Percentiles rank a stretch among this genome's conserved stretches.
phyloP scores from a whole-genome alignment of 2,888 invertebrate genomes.

The Pseudanteris insignis region DNA sequence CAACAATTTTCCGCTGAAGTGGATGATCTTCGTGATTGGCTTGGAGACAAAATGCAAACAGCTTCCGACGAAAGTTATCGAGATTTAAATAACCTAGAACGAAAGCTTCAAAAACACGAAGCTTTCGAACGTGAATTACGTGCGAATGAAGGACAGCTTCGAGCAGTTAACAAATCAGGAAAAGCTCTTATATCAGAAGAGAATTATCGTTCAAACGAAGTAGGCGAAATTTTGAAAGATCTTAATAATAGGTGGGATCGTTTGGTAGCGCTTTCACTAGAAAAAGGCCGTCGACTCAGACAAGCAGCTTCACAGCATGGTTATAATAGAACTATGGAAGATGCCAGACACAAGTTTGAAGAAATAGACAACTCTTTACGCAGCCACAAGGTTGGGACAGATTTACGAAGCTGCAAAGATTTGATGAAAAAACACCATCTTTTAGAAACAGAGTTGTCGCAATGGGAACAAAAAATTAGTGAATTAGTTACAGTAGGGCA shows the following conservation, averaged over 20 bases:
- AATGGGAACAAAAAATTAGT: slow-evolving; percentile 84
- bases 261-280: slow-evolving; percentile 74
- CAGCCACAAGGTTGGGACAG: slow-evolving; percentile 85
- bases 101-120: slow-evolving; percentile 95
- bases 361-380: slow-evolving; percentile 83
- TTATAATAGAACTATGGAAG: slow-evolving; percentile 83
- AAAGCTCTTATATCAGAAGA: slow-evolving; percentile 77
- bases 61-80: slow-evolving; percentile 93
- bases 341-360: slow-evolving; percentile 85
- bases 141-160: slow-evolving; percentile 91
- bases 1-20: slow-evolving; percentile 94
- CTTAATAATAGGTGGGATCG: slow-evolving; percentile 80
- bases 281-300: slow-evolving; percentile 79
- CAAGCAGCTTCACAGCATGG: slow-evolving; percentile 88
- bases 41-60: slow-evolving; percentile 89
- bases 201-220: slow-evolving; percentile 76
- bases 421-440: slow-evolving; percentile 88
- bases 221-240: slow-evolving; percentile 74
- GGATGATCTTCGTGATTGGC: slow-evolving; percentile 89
- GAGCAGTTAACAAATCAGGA: slow-evolving; percentile 84
- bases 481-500: slow-evolving; percentile 83
- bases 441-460: slow-evolving; percentile 84
- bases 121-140: slow-evolving; percentile 95
- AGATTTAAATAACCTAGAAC: slow-evolving; percentile 87
- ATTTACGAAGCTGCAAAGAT: slow-evolving; percentile 91